Evolutionary conservation across 2,888 invertebrate genomes (phyloP).

Genomic region (Trichogramma dendrolimi): DNA sequence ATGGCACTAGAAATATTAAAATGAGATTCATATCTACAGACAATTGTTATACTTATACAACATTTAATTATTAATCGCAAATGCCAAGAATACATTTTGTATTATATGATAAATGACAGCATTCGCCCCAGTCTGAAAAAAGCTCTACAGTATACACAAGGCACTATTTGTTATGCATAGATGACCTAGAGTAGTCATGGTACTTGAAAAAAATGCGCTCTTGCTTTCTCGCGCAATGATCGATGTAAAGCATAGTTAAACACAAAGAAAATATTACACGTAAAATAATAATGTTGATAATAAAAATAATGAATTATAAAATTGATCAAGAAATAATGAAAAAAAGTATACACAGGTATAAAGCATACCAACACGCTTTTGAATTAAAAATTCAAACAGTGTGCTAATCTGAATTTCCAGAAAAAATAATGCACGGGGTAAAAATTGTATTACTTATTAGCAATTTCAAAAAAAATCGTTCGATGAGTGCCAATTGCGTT

Average conservation of each 20-base stretch:
- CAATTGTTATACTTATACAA: no score
- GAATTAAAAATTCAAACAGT: background rate
- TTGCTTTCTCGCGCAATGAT: constrained; percentile 8
- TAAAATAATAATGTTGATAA: background rate
- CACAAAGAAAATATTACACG: background rate
- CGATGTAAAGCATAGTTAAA: no score
- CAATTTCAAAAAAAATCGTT: constrained; percentile 12
- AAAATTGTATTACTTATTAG: background rate
- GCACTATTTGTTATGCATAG: constrained; percentile 24
- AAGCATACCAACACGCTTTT: constrained; percentile 6
- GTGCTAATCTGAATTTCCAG: background rate
- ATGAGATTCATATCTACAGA: no score
- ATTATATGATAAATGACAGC: no score
- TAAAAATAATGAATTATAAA: constrained; percentile 6
- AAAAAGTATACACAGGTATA: constrained; percentile 16
- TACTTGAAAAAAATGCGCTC: constrained; percentile 8
- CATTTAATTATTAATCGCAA: no score
- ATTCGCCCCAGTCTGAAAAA: no score
- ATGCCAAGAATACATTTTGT: no score
- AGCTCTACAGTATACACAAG: constrained; percentile 1
- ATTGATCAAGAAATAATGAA: background rate
- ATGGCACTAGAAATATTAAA: no score
- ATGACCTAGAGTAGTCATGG: constrained; percentile 7
- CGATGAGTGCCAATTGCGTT: constrained; percentile 27
- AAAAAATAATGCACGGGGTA: background rate